Evolutionary conservation across 2,888 invertebrate species (phyloP).

Genomic region (Eumacrocentrus americanus): DNA sequence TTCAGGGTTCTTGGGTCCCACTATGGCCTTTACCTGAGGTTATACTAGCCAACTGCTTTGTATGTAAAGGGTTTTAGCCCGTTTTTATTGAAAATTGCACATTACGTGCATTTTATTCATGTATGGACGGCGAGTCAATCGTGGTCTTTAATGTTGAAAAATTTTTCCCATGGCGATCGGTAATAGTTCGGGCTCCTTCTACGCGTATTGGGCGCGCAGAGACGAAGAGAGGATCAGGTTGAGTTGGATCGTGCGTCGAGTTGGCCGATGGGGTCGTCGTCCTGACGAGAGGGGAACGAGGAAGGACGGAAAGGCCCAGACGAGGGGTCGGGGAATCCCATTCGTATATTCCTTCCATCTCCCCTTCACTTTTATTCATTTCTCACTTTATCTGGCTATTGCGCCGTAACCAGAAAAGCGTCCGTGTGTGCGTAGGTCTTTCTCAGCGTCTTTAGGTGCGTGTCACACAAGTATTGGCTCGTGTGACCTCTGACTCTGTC

Average conservation of each 20-base stretch:
- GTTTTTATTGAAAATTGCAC: too few relatives aligned
- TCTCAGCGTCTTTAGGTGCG: slow-evolving; percentile 29
- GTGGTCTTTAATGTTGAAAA: slow-evolving; percentile 42
- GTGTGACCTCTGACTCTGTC: slow-evolving; percentile 55
- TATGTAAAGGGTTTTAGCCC: too few relatives aligned
- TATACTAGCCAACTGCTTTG: too few relatives aligned
- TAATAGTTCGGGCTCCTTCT: slow-evolving; percentile 35
- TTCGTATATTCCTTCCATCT: slow-evolving; percentile 21
- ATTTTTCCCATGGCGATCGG: slow-evolving; percentile 49
- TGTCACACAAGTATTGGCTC: slow-evolving; percentile 40
- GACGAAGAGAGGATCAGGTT: slow-evolving; percentile 25
- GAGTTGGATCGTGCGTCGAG: slow-evolving; percentile 29
- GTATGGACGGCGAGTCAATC: too few relatives aligned
- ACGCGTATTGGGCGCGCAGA: slow-evolving; percentile 29
- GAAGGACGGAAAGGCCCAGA: slow-evolving; percentile 28
- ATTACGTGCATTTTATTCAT: too few relatives aligned
- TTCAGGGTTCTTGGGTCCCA: too few relatives aligned
- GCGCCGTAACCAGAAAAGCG: background rate
- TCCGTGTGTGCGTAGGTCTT: background rate
- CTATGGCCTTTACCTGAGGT: too few relatives aligned
- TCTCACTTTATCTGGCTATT: background rate
- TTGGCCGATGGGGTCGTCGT: slow-evolving; percentile 36
- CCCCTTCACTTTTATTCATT: too few relatives aligned
- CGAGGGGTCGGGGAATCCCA: slow-evolving; percentile 30
- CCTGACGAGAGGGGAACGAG: slow-evolving; percentile 30